Evolutionary conservation across 2,797 vertebrate genomes (phyloP).

Genomic region (Alosa sapidissima): DNA sequence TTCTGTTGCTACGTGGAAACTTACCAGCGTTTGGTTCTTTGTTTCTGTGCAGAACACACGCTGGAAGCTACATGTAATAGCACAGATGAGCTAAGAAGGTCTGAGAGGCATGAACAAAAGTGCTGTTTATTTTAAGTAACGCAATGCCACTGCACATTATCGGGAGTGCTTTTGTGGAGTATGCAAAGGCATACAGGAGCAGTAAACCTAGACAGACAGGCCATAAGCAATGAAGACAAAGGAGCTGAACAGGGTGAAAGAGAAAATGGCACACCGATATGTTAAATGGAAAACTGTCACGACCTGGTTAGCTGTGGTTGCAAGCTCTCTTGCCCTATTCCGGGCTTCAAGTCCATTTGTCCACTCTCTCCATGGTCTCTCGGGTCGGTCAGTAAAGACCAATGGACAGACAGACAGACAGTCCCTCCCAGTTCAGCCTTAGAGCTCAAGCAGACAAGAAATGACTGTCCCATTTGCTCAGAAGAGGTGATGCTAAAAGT

Average conservation of each 20-base stretch:
- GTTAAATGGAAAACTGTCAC: conserved; percentile 7
- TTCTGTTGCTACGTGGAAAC: not conserved
- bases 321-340: not conserved
- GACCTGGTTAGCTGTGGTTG: not conserved
- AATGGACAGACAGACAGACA: not conserved
- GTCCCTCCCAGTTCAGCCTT: not conserved
- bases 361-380: not conserved
- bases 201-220: not conserved
- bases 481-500: not conserved
- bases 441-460: not conserved
- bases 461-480: not conserved
- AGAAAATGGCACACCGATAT: conserved; percentile 13
- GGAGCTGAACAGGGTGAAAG: not conserved
- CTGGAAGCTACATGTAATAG: not conserved
- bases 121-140: conserved; percentile 15
- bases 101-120: conserved; percentile 1
- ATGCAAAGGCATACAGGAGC: not conserved
- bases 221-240: not conserved
- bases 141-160: conserved; percentile 4
- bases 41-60: not conserved
- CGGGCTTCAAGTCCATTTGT: not conserved
- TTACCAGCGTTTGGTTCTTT: not conserved
- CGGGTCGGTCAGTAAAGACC: not conserved
- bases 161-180: conserved; percentile 10
- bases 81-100: not conserved